Evolutionary conservation across 2,797 vertebrate genomes (phyloP).

Genomic region (Onychomys arenicola): DNA sequence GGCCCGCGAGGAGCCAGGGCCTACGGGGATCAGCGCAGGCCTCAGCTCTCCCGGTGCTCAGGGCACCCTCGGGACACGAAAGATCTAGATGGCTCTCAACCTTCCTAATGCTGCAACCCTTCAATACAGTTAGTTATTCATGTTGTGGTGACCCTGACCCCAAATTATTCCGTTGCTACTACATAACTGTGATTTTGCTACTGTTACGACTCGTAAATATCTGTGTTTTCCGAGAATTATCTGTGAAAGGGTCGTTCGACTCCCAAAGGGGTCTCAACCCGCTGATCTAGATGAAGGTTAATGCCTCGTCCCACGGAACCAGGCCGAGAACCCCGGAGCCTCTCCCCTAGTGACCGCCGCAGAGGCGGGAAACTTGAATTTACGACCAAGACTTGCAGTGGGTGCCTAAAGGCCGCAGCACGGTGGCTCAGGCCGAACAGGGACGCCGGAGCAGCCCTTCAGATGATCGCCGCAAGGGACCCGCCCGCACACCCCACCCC

Average conservation of each 20-base stretch:
- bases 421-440: accelerated
- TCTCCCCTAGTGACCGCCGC: neutral
- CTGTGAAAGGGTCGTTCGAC: neutral
- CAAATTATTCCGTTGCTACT: neutral
- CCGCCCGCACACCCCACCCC: accelerated
- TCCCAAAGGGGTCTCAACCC: neutral
- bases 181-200: neutral
- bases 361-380: conserved; percentile 51
- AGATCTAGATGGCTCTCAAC: neutral
- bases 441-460: accelerated
- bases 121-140: neutral
- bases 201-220: neutral
- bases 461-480: accelerated
- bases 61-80: neutral
- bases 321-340: neutral
- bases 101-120: neutral
- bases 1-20: neutral
- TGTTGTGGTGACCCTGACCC: neutral
- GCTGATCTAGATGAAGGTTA: too few relatives aligned
- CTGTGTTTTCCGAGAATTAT: neutral
- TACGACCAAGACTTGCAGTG: neutral
- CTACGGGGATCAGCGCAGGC: neutral
- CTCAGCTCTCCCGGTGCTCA: neutral
- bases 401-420: neutral
- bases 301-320: neutral